These are phyloP conservation scores for Hephaestus fuliginosus DNA, from an alignment of 2,797 vertebrate species.

Conservation along the genomic window DNA sequence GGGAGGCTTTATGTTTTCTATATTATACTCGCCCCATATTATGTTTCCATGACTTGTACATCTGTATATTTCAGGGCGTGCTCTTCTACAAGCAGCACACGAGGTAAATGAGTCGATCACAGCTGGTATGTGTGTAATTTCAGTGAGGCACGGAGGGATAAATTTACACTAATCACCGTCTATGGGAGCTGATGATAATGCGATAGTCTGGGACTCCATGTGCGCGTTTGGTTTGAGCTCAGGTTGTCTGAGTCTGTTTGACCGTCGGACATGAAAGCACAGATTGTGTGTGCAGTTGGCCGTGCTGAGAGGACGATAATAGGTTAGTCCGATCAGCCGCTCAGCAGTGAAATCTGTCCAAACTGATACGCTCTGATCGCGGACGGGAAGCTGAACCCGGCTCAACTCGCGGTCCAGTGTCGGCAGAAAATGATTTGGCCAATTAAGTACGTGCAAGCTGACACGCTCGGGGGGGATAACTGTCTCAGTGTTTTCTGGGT, in stretches of 20 bases:
- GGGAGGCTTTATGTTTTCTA: not conserved
- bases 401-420: not conserved
- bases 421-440: slow-evolving; percentile 38
- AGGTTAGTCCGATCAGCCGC: slow-evolving; percentile 52
- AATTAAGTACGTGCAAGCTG: slow-evolving; percentile 42
- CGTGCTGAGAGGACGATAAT: slow-evolving; percentile 47
- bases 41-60: slow-evolving; percentile 6
- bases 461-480: slow-evolving; percentile 10
- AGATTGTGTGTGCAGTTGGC: slow-evolving; percentile 33
- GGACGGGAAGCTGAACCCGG: slow-evolving; percentile 6
- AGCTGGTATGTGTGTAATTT: slow-evolving; percentile 32
- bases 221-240: slow-evolving; percentile 9
- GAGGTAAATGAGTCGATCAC: slow-evolving; percentile 18
- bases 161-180: not conserved
- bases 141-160: not conserved
- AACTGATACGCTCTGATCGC: slow-evolving; percentile 37
- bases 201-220: not conserved
- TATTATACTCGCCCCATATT: not conserved
- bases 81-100: not conserved
- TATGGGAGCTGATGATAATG: not conserved
- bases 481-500: slow-evolving; percentile 6
- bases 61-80: slow-evolving; percentile 22
- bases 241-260: slow-evolving; percentile 7
- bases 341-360: slow-evolving; percentile 46
- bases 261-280: slow-evolving; percentile 24